Evolutionary conservation across 1,140 invertebrate genomes (phyloP).

Genomic region (Pseudomyrmex pallidus): DNA sequence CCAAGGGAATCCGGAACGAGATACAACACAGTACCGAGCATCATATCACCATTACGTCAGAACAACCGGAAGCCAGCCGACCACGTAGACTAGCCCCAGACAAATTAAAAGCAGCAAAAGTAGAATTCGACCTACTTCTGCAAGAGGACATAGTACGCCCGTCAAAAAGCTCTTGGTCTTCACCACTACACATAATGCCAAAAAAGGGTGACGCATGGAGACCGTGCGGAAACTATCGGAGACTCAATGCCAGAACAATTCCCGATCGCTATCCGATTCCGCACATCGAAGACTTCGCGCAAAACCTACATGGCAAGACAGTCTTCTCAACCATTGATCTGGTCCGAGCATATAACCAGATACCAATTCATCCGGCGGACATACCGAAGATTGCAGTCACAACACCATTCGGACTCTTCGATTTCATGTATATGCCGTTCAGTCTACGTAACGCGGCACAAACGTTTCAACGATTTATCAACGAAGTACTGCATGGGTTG

Average conservation of each 20-base stretch:
- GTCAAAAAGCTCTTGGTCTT: conserved; percentile 6
- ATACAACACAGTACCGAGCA: not conserved
- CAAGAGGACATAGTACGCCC: not conserved
- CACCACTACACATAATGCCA: not conserved
- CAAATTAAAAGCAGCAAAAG: not conserved
- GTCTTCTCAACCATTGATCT: conserved; percentile 25
- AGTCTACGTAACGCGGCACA: too few relatives aligned
- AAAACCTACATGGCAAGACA: not conserved
- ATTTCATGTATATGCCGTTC: too few relatives aligned
- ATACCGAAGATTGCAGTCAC: too few relatives aligned
- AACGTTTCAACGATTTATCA: too few relatives aligned
- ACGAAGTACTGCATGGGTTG: too few relatives aligned
- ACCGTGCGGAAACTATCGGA: conserved; percentile 73
- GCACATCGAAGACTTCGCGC: conserved; percentile 64
- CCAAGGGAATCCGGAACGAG: not conserved
- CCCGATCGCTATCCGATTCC: conserved; percentile 82
- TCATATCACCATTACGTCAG: not conserved
- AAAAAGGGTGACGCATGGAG: conserved; percentile 62
- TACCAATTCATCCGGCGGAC: too few relatives aligned
- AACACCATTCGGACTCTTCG: too few relatives aligned
- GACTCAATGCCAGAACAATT: conserved; percentile 69
- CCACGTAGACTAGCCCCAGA: not conserved
- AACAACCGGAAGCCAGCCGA: not conserved
- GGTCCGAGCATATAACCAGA: too few relatives aligned
- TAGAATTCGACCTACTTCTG: not conserved